Evolutionary conservation across 1,140 invertebrate genomes (phyloP).

Genomic region (Drosophila virilis): DNA sequence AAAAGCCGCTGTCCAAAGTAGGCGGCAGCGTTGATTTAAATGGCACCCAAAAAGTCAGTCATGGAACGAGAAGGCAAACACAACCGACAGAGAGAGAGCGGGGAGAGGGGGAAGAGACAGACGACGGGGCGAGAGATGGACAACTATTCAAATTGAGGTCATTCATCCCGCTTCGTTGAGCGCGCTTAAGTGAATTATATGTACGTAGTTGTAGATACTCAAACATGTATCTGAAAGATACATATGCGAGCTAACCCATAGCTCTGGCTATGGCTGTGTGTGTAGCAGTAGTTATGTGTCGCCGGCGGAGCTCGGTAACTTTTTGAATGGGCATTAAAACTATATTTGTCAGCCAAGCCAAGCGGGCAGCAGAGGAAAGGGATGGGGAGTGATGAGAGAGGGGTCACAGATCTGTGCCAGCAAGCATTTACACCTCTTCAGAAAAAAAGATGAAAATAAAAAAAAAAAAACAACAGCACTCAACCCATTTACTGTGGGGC

Average conservation of each 20-base stretch:
- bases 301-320: neutral
- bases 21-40: constrained; percentile 76
- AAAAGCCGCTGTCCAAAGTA: constrained; percentile 67
- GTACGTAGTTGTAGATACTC: constrained; percentile 39
- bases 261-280: too few species aligned
- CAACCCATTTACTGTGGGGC: constrained; percentile 28
- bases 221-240: constrained; percentile 30
- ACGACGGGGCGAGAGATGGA: constrained; percentile 37
- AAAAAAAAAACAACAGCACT: constrained; percentile 8
- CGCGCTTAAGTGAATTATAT: constrained; percentile 80
- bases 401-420: constrained; percentile 36
- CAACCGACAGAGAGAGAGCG: constrained; percentile 9
- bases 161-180: constrained; percentile 84
- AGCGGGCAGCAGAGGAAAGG: too few species aligned
- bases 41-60: constrained; percentile 72
- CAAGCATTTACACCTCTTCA: constrained; percentile 50
- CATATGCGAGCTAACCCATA: constrained; percentile 4
- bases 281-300: constrained; percentile 37
- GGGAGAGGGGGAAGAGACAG: constrained; percentile 7
- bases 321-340: constrained; percentile 31
- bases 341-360: constrained; percentile 42
- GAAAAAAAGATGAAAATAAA: too few species aligned
- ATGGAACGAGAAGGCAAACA: constrained; percentile 42
- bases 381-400: neutral
- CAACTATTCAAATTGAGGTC: constrained; percentile 84